phyloP scores from a whole-genome alignment of 2,797 vertebrate species.

The Clarias pachynema region DNA sequence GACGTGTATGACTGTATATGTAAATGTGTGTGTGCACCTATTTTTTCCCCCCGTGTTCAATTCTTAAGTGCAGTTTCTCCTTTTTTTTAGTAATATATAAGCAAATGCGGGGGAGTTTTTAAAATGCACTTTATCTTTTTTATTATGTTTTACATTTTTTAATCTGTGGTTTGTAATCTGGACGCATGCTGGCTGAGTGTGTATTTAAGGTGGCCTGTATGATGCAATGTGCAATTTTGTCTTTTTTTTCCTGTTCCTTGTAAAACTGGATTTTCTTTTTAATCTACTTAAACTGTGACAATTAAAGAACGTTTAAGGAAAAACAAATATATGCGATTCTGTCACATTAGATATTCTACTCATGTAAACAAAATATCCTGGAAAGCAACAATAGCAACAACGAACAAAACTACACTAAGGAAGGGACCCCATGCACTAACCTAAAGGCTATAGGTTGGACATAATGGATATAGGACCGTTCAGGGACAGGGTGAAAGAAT shows the following conservation, averaged over 20 bases:
- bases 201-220: constrained; percentile 56
- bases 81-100: constrained; percentile 49
- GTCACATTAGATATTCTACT: neutral
- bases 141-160: constrained; percentile 57
- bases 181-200: constrained; percentile 66
- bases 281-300: constrained; percentile 79
- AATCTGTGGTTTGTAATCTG: constrained; percentile 69
- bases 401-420: neutral
- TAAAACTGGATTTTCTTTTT: constrained; percentile 77
- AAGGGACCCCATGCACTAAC: neutral
- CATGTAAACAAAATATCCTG: neutral
- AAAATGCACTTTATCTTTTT: constrained; percentile 81
- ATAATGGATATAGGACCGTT: neutral
- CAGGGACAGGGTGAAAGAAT: neutral
- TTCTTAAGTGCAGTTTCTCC: constrained; percentile 54
- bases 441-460: neutral
- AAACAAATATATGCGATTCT: constrained; percentile 3
- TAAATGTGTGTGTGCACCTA: constrained; percentile 40
- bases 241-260: constrained; percentile 58
- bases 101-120: constrained; percentile 69
- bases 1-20: constrained; percentile 51
- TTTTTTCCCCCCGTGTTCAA: constrained; percentile 41
- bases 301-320: constrained; percentile 72
- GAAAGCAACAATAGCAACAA: neutral
- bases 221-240: constrained; percentile 53